phyloP scores from a whole-genome alignment of 2,888 invertebrate species.

The Mycogona germanica region DNA sequence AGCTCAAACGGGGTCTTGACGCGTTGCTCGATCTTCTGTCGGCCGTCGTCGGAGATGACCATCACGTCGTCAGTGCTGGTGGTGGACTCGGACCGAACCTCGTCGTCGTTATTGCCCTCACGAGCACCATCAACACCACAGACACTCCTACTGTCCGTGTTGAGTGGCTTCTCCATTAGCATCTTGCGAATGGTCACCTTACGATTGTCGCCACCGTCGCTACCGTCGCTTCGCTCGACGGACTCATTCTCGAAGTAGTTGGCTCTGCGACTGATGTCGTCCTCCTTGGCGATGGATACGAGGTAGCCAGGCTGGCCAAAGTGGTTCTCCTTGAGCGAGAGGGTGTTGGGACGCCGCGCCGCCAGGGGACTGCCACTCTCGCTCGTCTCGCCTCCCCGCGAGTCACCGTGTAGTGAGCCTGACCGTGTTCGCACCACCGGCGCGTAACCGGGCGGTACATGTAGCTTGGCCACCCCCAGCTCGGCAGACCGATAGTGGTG shows the following conservation, averaged over 20 bases:
- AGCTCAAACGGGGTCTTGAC: constrained; percentile 23
- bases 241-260: not conserved
- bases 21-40: constrained; percentile 16
- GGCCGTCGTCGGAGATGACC: constrained; percentile 3
- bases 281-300: not conserved
- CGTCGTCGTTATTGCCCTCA: no score
- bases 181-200: no score
- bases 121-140: no score
- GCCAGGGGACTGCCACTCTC: not conserved
- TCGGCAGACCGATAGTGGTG: constrained; percentile 16
- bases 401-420: not conserved
- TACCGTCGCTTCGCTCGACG: not conserved
- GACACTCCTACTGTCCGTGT: constrained; percentile 27
- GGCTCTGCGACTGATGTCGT: not conserved
- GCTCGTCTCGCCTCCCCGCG: not conserved
- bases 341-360: constrained; percentile 15
- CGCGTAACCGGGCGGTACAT: constrained; percentile 17
- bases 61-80: constrained; percentile 3
- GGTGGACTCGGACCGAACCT: no score
- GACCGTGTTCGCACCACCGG: constrained; percentile 18
- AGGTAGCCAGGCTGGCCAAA: not conserved
- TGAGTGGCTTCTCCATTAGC: constrained; percentile 6
- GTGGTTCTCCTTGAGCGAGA: constrained; percentile 16
- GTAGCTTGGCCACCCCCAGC: constrained; percentile 18
- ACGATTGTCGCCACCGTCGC: no score